A percentile compares a stretch with the other conserved stretches of the same genome.
Evolutionary conservation across 2,888 invertebrate genomes (phyloP).

Genomic region (Synanthedon myopaeformis): DNA sequence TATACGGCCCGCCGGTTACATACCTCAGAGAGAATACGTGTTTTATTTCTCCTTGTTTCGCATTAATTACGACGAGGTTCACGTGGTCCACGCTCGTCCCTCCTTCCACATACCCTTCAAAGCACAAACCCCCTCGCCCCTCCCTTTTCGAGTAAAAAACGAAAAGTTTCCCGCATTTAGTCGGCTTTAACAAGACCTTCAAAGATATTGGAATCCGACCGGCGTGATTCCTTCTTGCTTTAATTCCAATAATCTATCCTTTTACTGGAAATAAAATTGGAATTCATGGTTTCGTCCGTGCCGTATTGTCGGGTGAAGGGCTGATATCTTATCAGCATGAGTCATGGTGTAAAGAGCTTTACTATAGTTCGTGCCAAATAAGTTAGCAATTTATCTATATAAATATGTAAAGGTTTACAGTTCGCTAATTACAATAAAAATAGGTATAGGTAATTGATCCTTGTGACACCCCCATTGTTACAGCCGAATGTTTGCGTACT

Average conservation of each 20-base stretch:
- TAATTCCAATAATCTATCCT: background rate
- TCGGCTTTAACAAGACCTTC: conserved; percentile 25
- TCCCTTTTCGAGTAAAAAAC: conserved; percentile 42
- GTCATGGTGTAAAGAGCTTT: too few relatives aligned
- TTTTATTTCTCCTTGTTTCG: conserved; percentile 44
- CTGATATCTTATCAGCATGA: too few relatives aligned
- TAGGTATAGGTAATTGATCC: too few relatives aligned
- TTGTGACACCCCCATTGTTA: too few relatives aligned
- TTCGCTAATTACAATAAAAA: too few relatives aligned
- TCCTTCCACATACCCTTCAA: conserved; percentile 1
- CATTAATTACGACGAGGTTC: conserved; percentile 41
- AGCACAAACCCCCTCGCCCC: conserved; percentile 9
- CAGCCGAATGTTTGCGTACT: too few relatives aligned
- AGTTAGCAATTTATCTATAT: too few relatives aligned
- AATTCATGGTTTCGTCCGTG: too few relatives aligned
- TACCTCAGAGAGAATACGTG: conserved; percentile 15
- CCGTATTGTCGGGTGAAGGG: too few relatives aligned
- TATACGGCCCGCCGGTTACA: conserved; percentile 34
- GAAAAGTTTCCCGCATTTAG: conserved; percentile 22
- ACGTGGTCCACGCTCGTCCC: conserved; percentile 14
- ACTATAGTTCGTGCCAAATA: too few relatives aligned
- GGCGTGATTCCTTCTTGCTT: background rate
- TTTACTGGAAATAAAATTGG: too few relatives aligned
- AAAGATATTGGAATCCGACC: conserved; percentile 15
- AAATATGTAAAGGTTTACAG: too few relatives aligned